Evolutionary conservation across 2,113 vertebrate genomes (phyloP), one percentile per base, ranked within the genome.

Genomic region (Arothron firmamentum): DNA sequence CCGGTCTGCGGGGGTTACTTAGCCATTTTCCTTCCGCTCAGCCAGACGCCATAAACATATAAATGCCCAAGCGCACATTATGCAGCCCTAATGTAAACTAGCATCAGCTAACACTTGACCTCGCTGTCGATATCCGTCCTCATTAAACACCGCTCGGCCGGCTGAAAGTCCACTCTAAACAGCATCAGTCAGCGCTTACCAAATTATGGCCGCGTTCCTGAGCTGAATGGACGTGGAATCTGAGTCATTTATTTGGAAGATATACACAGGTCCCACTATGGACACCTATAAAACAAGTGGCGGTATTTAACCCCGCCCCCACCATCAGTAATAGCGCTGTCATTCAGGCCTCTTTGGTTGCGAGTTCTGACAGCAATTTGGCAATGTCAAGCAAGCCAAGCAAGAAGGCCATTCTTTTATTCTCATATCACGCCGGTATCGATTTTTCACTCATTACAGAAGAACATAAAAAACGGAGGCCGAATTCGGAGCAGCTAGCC

Each of bases 121-220:
- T 79, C 31, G 70, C 81, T 70, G 84, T 86, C 87, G 68, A 87
- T 88, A 87, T 80, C 79, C 56, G 80, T 84, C 80, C 88, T 88
- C 88, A 84, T 89, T 90, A 90, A 89, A 89, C 84, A 76, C 79
- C 70, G 47, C 62, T 69, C 55, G 17, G 56, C 81, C 71, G 56
- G 77, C 78, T 64, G 60, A 72, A 41, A 78, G 80, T 70, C 81
- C 67, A 70, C 80, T 85, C 74, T 86, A 88, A 86, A 88, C 71
- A 76, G 72, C 79, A 85, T 85, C 83, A 77, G 79, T 86, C 80
- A 79, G 75, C 62, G 59, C 63, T 85, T 76, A 77, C 80, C 72
- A 69, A 82, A 82, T 81, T 78, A 87, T 59, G 73, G 75, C 71
- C 31, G 49, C 52, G 54, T 65, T 62, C 62, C 54, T 6, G 15